Conservation (phyloP, 2,888 invertebrate genomes). For the Acrobasis consociella region DNA sequence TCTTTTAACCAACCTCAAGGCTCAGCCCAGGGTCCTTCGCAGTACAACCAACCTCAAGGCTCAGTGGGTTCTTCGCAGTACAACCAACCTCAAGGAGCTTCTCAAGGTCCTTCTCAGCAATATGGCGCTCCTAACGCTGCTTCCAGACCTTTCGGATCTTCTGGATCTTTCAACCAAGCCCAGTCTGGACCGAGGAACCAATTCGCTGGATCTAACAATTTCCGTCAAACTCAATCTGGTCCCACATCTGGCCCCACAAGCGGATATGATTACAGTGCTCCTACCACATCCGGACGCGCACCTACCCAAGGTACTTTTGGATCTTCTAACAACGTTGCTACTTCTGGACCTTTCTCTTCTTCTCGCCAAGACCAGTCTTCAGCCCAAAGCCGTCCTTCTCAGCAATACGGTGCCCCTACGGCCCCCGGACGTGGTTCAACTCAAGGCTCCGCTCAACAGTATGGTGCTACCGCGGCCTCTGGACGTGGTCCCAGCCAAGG, state of each 20-base stretch:
- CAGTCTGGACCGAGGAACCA: conserved; percentile 18
- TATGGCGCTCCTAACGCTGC: conserved; percentile 22
- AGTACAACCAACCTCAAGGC: conserved; percentile 32
- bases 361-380: conserved; percentile 13
- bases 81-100: conserved; percentile 33
- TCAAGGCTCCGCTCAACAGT: conserved; percentile 20
- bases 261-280: conserved; percentile 24
- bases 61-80: conserved; percentile 15
- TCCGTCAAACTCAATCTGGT: conserved; percentile 20
- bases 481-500: conserved; percentile 22
- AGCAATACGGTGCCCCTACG: conserved; percentile 1
- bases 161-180: conserved; percentile 6
- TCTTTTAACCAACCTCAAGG: conserved; percentile 32
- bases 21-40: conserved; percentile 8
- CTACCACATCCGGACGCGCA: conserved; percentile 25
- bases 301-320: conserved; percentile 11
- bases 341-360: conserved; percentile 24
- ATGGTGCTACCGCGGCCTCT: neutral
- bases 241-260: neutral
- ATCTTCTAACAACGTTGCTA: conserved; percentile 23
- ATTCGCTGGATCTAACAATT: conserved; percentile 7
- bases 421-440: neutral
- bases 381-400: conserved; percentile 15
- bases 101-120: conserved; percentile 20
- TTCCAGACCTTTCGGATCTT: neutral